Evolutionary conservation across 1,140 invertebrate genomes (phyloP).

Genomic region (Platyscapa corneri): DNA sequence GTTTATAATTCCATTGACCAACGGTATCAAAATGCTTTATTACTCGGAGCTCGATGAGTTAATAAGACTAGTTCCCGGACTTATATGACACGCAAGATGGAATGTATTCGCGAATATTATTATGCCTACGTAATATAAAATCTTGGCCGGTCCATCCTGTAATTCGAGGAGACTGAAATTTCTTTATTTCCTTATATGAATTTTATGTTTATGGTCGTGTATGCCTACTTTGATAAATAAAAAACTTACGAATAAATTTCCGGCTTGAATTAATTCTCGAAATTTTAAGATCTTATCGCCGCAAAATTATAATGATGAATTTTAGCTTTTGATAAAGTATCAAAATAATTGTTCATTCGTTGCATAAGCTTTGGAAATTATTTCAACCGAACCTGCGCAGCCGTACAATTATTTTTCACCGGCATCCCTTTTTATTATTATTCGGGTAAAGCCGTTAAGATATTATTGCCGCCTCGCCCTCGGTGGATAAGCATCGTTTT

Average conservation of each 20-base stretch:
- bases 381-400: not conserved
- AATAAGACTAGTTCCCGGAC: constrained; percentile 8
- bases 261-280: not conserved
- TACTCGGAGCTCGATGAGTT: constrained; percentile 18
- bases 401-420: not conserved
- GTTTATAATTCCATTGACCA: constrained; percentile 8
- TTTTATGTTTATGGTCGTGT: constrained; percentile 43
- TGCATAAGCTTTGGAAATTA: not conserved
- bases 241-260: constrained; percentile 29
- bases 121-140: not conserved
- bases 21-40: constrained; percentile 36
- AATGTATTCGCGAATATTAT: constrained; percentile 25
- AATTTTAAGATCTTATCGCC: constrained; percentile 15
- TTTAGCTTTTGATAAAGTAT: constrained; percentile 5
- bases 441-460: not conserved
- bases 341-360: not conserved
- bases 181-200: constrained; percentile 37
- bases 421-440: not conserved
- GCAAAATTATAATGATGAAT: constrained; percentile 26
- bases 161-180: not conserved
- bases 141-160: not conserved
- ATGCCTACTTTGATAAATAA: constrained; percentile 34
- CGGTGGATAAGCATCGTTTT: not conserved
- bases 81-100: not conserved
- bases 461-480: not conserved